Evolutionary conservation across 2,797 vertebrate genomes (phyloP), one percentile per base, ranked within the genome.

Genomic region (Vultur gryphus): DNA sequence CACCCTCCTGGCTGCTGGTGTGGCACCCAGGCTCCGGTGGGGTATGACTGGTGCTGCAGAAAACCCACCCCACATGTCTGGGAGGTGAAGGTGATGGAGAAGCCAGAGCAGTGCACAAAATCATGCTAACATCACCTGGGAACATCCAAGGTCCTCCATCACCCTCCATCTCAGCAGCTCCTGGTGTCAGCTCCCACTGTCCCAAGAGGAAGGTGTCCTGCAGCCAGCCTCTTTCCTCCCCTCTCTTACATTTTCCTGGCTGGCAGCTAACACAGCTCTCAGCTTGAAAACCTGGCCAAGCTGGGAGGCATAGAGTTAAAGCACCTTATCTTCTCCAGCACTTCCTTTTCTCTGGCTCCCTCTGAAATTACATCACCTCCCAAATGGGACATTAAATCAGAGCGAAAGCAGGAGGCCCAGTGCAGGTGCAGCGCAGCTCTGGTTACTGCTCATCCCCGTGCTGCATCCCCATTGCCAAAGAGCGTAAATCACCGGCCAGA

Each of bases 321-420:
- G 66, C 58, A 93, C 73, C 95, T 95, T 92, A 95, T 96, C 87
- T 94, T 79, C 90, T 83, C 70, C 29, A 95, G 80, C 62, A 92
- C 75, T 89, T 95, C 95, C 90, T 95, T 69, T 90, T 48, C 86
- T 58, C 95, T 97, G 97, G 97, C 98, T 98, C 98, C 98, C 98
- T 98, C 78, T 59, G 87, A 98, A 98, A 98, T 99, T 98, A 99
- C 98, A 98, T 99, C 99, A 99, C 98, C 98, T 98, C 98, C 99
- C 98, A 98, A 98, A 91, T 97, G 97, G 98, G 98, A 98, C 98
- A 98, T 99, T 98, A 99, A 98, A 98, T 97, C 98, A 96, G 94
- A 92, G 97, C 84, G 96, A 98, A 99, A 91, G 97, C 95, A 97
- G 98, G 98, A 98, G 97, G 98, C 98, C 98, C 97, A 98, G 98